Conservation (phyloP, 2,888 invertebrate genomes). For the Polydrusus tereticollis region DNA sequence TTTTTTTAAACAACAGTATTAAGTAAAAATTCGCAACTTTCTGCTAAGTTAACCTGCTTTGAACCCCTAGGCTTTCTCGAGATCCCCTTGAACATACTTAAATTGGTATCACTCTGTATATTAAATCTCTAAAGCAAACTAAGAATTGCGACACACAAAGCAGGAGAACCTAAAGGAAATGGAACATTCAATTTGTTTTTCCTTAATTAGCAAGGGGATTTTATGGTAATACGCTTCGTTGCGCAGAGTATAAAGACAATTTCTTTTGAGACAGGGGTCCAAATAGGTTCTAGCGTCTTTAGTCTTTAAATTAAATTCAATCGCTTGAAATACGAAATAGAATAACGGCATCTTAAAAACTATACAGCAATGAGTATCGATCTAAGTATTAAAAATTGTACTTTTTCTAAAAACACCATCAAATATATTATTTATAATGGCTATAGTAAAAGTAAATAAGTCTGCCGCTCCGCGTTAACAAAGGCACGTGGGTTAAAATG, state of each 20-base stretch:
- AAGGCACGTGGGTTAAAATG: too few species aligned
- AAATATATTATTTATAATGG: too few species aligned
- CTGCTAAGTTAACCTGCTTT: too few species aligned
- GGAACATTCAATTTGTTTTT: slow-evolving; percentile 38
- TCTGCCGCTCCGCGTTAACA: too few species aligned
- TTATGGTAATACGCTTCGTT: slow-evolving; percentile 39
- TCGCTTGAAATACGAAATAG: background rate
- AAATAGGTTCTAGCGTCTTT: slow-evolving; percentile 6
- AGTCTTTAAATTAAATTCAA: slow-evolving; percentile 8
- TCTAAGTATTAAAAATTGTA: too few species aligned
- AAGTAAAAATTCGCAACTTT: too few species aligned
- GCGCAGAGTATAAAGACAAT: slow-evolving; percentile 31
- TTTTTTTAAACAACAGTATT: too few species aligned
- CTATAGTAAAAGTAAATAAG: too few species aligned
- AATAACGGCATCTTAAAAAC: background rate
- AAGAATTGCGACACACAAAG: background rate
- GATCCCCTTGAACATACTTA: too few species aligned
- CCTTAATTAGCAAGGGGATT: slow-evolving; percentile 36
- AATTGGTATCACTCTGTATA: background rate
- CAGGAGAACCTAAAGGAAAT: background rate
- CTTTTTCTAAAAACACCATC: too few species aligned
- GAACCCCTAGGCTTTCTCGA: too few species aligned
- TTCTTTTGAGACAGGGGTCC: slow-evolving; percentile 26
- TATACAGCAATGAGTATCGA: background rate
- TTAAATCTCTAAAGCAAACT: background rate